Base-by-base conservation (phyloP, 2,888 invertebrate species). In the Xanthorhoe spadicearia region DNA sequence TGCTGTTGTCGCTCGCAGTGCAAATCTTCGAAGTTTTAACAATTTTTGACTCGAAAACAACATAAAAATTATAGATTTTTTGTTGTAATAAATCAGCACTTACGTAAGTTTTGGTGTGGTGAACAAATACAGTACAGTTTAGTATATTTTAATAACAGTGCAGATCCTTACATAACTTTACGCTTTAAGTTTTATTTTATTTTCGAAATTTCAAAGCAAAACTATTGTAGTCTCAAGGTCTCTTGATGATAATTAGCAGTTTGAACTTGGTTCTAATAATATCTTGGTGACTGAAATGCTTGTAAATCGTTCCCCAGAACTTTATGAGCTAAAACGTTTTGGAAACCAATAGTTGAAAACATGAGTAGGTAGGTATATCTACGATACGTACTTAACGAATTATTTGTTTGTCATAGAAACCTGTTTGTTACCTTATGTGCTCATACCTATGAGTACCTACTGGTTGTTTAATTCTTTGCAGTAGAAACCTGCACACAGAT, bases 141-240 rank as follows among this genome's bases (percentile, higher is more conserved):
- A 5, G 13, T 51, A 51, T 51, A 28, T 51, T 23, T 2, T 23
- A n/a, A 15, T 18, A 18, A 3, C 50, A 35, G 35, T 43, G 15
- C 9, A 5, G 32, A 43, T 52, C 61, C 70, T 70, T 72, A 72
- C 68, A 70, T 72, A 72, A 68, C 65, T 61, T 32, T 38, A 15
- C 2, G 9, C 65, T 61, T 32, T 38, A 15, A 10, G 9, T 38
- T 19, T 43, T 52, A 9, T 38, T 53, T 54, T 53, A 49, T 19
- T 28, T 62, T 60, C 2, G 50, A 50, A 23, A 60, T 50, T 60
- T 48, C 17, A 17, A 61, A 65, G 48, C 48, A 13, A 32, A 61
- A 52, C n/a, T 55, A 28, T 19, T 23, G 9, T 53, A 38, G 43
- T 63, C 48, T 75, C 80, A 81, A 78, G 83, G 79, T 69, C 75